Conservation (phyloP, 2,888 invertebrate genomes). For the Thymelicus acteon region DNA sequence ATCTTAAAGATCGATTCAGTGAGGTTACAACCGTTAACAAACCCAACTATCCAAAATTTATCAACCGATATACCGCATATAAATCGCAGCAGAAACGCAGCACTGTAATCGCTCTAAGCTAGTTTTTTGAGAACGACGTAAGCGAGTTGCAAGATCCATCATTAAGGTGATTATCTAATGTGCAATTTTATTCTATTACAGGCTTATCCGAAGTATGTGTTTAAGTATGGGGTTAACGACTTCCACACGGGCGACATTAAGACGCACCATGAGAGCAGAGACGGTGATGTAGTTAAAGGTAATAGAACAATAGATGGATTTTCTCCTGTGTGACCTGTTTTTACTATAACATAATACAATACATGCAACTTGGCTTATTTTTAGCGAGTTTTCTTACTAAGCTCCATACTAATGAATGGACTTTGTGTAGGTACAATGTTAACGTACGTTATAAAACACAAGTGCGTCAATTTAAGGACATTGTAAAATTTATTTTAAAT, state of each 20-base stretch:
- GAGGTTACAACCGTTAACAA: too few species aligned
- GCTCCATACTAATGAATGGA: neutral
- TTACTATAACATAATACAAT: constrained; percentile 24
- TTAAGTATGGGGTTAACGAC: constrained; percentile 86
- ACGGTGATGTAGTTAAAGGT: constrained; percentile 83
- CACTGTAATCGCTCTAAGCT: neutral
- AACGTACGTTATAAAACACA: too few species aligned
- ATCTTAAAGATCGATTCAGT: too few species aligned
- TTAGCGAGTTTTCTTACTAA: constrained; percentile 22
- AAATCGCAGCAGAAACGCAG: constrained; percentile 1
- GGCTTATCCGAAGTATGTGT: constrained; percentile 87
- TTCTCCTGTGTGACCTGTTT: constrained; percentile 20
- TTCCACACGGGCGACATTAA: constrained; percentile 86
- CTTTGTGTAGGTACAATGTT: neutral
- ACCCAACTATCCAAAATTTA: too few species aligned
- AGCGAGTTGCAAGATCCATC: constrained; percentile 12
- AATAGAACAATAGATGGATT: constrained; percentile 38
- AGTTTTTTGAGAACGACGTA: constrained; percentile 1
- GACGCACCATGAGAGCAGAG: constrained; percentile 83
- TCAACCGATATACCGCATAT: neutral
- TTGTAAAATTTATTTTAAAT: too few species aligned
- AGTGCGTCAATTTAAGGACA: too few species aligned
- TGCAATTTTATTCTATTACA: constrained; percentile 55
- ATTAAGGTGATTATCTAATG: constrained; percentile 15
- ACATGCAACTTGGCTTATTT: neutral